phyloP scores from a whole-genome alignment of 2,113 vertebrate species.

The Malaclemys terrapin region DNA sequence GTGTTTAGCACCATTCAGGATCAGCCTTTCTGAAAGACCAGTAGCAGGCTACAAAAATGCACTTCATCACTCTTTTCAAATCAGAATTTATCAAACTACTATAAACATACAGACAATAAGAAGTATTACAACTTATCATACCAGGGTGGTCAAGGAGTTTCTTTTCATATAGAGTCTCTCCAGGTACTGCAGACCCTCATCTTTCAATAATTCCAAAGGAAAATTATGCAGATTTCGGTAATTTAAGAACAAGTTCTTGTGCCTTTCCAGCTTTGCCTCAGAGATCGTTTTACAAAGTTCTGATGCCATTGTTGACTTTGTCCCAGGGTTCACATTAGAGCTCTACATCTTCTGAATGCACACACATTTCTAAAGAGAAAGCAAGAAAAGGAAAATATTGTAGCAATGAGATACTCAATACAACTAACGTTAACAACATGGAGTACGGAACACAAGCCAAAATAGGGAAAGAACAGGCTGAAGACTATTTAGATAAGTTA shows the following conservation, averaged over 20 bases:
- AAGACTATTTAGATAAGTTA: background rate
- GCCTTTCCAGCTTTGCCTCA: conserved; percentile 94
- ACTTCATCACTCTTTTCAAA: background rate
- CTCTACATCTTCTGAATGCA: conserved; percentile 65
- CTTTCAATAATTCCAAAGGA: conserved; percentile 92
- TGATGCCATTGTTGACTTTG: conserved; percentile 86
- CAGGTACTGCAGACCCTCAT: conserved; percentile 93
- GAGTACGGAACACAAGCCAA: background rate
- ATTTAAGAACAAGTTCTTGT: conserved; percentile 97
- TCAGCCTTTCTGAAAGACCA: background rate
- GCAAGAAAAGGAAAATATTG: background rate
- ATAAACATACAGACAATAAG: conserved; percentile 33
- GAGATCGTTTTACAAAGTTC: conserved; percentile 93
- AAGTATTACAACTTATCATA: conserved; percentile 69
- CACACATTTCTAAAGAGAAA: conserved; percentile 74
- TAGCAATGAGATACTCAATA: background rate
- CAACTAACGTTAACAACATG: background rate
- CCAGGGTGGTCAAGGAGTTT: conserved; percentile 95
- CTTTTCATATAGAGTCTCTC: conserved; percentile 98
- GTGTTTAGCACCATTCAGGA: background rate
- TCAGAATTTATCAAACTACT: conserved; percentile 35
- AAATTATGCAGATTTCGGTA: conserved; percentile 93
- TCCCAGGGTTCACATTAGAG: conserved; percentile 63
- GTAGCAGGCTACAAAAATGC: background rate
- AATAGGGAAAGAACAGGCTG: background rate